These are phyloP conservation scores for Trachymyrmex cornetzi DNA, from an alignment of 1,140 invertebrate species.

Conservation along the genomic window DNA sequence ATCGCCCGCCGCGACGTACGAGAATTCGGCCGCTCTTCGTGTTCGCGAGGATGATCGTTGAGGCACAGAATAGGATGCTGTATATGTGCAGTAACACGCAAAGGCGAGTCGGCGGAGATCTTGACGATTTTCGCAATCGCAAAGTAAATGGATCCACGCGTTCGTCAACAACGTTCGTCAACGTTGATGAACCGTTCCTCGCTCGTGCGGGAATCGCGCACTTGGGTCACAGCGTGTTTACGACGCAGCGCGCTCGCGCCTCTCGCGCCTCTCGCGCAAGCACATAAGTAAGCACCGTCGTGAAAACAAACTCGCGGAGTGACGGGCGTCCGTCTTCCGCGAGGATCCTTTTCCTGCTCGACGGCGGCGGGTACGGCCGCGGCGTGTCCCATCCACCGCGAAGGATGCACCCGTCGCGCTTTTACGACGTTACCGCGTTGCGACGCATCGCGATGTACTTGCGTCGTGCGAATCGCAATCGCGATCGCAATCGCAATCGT, in stretches of 20 bases:
- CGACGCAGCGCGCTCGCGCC: slow-evolving; percentile 45
- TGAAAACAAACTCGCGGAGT: slow-evolving; percentile 51
- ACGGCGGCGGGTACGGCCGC: slow-evolving; percentile 15
- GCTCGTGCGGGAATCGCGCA: slow-evolving; percentile 29
- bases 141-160: neutral
- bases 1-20: neutral
- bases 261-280: slow-evolving; percentile 41
- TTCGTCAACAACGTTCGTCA: neutral
- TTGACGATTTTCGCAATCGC: neutral
- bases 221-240: slow-evolving; percentile 27
- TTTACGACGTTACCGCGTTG: slow-evolving; percentile 24
- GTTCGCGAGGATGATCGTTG: neutral
- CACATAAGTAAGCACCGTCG: slow-evolving; percentile 14
- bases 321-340: slow-evolving; percentile 37
- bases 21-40: neutral
- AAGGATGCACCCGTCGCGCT: slow-evolving; percentile 28
- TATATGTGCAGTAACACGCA: neutral
- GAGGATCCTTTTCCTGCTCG: slow-evolving; percentile 52
- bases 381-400: slow-evolving; percentile 66
- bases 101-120: no score
- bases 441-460: slow-evolving; percentile 57
- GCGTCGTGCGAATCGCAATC: slow-evolving; percentile 28
- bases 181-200: slow-evolving; percentile 1
- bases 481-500: neutral
- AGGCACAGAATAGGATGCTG: neutral